Percentiles rank a stretch among this genome's conserved stretches.
phyloP scores from a whole-genome alignment of 2,113 vertebrate genomes.

The Vulpes vulpes region DNA sequence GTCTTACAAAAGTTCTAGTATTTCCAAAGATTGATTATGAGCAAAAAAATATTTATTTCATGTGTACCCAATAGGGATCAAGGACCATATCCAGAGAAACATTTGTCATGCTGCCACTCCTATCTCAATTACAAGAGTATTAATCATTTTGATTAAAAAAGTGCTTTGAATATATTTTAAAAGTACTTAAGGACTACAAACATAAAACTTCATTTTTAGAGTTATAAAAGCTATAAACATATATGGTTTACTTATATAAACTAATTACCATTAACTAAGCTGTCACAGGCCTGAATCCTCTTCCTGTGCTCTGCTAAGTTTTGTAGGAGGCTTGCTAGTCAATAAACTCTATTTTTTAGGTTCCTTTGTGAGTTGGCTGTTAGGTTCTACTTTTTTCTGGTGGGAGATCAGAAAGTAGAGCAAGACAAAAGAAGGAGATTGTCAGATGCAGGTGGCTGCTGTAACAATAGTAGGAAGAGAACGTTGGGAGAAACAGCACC shows the following conservation, averaged over 20 bases:
- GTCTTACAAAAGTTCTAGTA: background rate
- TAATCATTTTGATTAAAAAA: slow-evolving; percentile 16
- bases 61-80: background rate
- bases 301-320: background rate
- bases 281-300: background rate
- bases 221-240: background rate
- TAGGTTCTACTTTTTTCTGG: background rate
- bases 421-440: background rate
- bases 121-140: background rate
- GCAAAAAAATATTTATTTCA: background rate
- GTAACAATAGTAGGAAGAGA: background rate
- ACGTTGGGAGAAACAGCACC: background rate
- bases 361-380: background rate
- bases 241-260: background rate
- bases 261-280: background rate
- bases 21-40: background rate
- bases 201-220: background rate
- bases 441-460: background rate
- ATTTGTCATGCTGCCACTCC: background rate
- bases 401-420: background rate
- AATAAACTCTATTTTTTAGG: background rate
- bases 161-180: background rate
- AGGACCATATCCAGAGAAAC: background rate
- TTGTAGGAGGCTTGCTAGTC: background rate
- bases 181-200: slow-evolving; percentile 26